Evolutionary conservation across 2,888 invertebrate species (phyloP).

Genomic region (Standfussiana lucernea): DNA sequence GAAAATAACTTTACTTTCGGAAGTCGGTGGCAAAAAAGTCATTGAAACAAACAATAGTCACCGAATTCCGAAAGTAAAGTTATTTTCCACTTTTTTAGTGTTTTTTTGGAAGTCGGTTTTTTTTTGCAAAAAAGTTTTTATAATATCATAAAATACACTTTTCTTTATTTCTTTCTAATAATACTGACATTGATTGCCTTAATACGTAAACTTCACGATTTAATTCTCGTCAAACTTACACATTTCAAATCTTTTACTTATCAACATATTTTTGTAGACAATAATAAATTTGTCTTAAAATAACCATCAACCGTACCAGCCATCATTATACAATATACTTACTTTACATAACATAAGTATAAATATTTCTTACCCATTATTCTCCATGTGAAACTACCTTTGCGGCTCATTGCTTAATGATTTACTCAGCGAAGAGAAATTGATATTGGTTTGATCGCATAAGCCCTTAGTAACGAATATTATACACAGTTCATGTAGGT

Average conservation of each 20-base stretch:
- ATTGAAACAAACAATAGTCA: too few relatives aligned
- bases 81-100: too few relatives aligned
- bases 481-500: neutral
- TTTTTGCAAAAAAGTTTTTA: too few relatives aligned
- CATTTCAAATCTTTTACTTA: neutral
- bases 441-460: conserved; percentile 9
- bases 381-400: neutral
- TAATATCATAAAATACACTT: too few relatives aligned
- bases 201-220: neutral
- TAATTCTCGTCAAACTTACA: neutral
- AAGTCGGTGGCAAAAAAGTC: too few relatives aligned
- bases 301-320: neutral
- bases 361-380: neutral
- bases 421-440: conserved; percentile 33
- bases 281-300: neutral
- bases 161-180: too few relatives aligned
- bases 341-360: neutral
- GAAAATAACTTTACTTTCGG: too few relatives aligned
- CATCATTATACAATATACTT: neutral
- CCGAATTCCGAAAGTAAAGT: too few relatives aligned
- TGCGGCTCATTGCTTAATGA: conserved; percentile 20
- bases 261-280: neutral
- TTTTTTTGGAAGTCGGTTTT: too few relatives aligned
- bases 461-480: conserved; percentile 4
- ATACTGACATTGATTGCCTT: neutral